Base-by-base conservation (phyloP, 1,140 invertebrate genomes). In the Brachionus plicatilis region DNA sequence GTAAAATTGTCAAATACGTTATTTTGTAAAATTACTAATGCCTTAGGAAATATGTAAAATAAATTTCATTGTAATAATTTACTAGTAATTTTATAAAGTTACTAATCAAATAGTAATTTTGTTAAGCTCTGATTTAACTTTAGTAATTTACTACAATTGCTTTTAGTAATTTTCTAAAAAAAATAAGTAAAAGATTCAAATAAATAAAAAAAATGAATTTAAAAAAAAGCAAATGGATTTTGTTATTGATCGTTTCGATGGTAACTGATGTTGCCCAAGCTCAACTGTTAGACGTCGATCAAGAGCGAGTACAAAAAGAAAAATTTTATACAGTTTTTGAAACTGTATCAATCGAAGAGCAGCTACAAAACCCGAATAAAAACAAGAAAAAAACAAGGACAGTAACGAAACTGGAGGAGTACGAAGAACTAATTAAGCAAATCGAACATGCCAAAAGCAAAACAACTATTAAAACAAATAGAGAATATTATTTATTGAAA, bases 401-500 rank as follows among this genome's bases (percentile, higher is more conserved):
- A 27, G 27, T 70, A 27, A 70, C 66, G 14, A 70, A 24, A 33
- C 7, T 33, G 29, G 27, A 24, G 20, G 66, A 70, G 29, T 37
- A 70, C 14, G 12, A 29, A 70, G 29, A 70, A 70, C 14, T 70
- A 33, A 70, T 70, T 70, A 70, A n/a, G 20, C 29, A 33, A 70
- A 70, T 70, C 66, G 66, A 70, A 37, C 20, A 14, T 29, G 66
- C 66, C 14, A 70, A 33, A 29, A 27, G 12, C 14, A 70, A 70
- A 70, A 70, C 66, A 29, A 29, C 66, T 29, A 70, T 33, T 33
- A 70, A 70, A 33, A 70, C 66, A 27, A 24, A 70, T 29, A 33
- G 29, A 70, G 29, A 70, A 70, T 70, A 70, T 33, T 70, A 70
- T 70, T 70, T 70, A 33, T 70, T 70, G 66, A 70, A 70, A 29